These are phyloP conservation scores for Uropsilus gracilis DNA, from an alignment of 2,113 vertebrate genomes.

Conservation along the genomic window DNA sequence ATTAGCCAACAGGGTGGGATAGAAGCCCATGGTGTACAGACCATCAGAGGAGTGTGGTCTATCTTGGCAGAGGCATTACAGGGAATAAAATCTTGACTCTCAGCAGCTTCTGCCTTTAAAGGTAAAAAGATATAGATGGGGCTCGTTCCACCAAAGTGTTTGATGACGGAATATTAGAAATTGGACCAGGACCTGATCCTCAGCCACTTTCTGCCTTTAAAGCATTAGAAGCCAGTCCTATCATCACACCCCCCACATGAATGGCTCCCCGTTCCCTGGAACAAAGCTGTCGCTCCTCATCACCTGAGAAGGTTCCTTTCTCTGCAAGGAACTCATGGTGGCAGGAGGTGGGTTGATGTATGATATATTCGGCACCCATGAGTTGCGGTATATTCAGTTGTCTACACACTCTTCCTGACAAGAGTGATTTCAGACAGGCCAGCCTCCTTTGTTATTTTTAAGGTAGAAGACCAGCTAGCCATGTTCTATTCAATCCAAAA, in stretches of 20 bases:
- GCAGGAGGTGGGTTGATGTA: constrained; percentile 44
- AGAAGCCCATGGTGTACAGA: neutral
- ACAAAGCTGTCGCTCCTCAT: neutral
- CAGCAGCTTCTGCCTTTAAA: neutral
- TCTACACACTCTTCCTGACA: constrained; percentile 2
- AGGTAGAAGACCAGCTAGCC: neutral
- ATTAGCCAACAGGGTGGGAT: neutral
- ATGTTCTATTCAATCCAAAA: neutral
- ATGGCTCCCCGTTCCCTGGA: neutral
- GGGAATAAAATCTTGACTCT: neutral
- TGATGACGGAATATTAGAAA: neutral
- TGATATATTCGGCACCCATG: neutral
- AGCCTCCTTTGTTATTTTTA: neutral
- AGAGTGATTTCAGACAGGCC: constrained; percentile 48
- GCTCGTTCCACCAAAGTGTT: accelerated
- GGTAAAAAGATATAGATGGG: neutral
- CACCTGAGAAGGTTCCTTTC: neutral
- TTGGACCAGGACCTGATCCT: too few relatives aligned
- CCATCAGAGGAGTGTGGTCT: neutral
- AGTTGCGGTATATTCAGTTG: neutral
- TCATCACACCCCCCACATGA: neutral
- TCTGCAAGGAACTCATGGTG: neutral
- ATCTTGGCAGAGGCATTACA: neutral
- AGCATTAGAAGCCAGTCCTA: neutral
- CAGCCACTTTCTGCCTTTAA: neutral